Evolutionary conservation across 2,888 invertebrate genomes (phyloP).

Genomic region (Coenonympha arcania): DNA sequence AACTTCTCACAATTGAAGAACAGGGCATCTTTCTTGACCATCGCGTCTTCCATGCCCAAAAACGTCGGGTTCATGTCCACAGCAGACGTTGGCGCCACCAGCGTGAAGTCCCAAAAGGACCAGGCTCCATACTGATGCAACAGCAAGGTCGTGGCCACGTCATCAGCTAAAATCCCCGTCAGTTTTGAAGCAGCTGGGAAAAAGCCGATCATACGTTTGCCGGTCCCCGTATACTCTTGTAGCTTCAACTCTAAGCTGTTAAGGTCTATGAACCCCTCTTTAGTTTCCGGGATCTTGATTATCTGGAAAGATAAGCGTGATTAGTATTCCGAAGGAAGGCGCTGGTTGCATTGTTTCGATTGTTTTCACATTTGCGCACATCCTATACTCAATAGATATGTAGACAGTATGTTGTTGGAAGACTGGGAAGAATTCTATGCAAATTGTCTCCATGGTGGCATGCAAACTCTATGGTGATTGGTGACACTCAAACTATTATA

Average conservation of each 20-base stretch:
- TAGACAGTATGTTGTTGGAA: no score
- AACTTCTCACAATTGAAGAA: constrained; percentile 94
- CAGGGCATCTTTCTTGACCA: constrained; percentile 88
- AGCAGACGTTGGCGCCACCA: constrained; percentile 84
- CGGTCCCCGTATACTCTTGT: constrained; percentile 75
- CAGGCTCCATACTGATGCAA: constrained; percentile 87
- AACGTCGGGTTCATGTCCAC: constrained; percentile 89
- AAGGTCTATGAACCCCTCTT: constrained; percentile 85
- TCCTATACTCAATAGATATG: not conserved
- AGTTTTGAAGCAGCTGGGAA: constrained; percentile 90
- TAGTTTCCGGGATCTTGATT: constrained; percentile 83
- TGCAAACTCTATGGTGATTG: no score
- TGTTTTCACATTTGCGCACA: constrained; percentile 7
- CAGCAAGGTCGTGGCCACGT: constrained; percentile 84
- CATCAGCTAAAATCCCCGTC: constrained; percentile 90
- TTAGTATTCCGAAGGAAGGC: constrained; percentile 21
- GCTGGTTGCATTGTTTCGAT: constrained; percentile 6
- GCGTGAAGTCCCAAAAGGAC: constrained; percentile 92
- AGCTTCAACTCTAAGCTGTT: constrained; percentile 82
- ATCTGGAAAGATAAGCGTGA: constrained; percentile 70
- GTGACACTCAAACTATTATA: no score
- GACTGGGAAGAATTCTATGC: no score
- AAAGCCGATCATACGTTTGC: constrained; percentile 84
- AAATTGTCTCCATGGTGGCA: no score
- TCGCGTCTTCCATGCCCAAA: constrained; percentile 78